phyloP scores from a whole-genome alignment of 1,140 invertebrate species.

The Ephestia elutella region DNA sequence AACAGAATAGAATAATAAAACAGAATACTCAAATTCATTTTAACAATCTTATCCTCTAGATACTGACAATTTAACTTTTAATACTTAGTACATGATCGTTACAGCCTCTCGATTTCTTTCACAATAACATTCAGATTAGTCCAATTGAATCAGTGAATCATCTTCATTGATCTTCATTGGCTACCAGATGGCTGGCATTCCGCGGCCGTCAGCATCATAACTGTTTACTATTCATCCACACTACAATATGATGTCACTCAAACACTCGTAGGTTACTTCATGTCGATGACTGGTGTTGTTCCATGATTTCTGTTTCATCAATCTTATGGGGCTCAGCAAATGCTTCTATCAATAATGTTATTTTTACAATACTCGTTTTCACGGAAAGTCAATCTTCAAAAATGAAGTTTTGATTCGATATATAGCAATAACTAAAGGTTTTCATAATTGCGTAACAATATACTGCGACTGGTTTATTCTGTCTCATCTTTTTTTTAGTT shows the following conservation, averaged over 20 bases:
- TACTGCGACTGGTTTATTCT: not conserved
- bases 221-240: not conserved
- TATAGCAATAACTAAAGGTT: too few relatives aligned
- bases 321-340: too few relatives aligned
- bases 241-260: not conserved
- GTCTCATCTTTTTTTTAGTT: not conserved
- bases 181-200: not conserved
- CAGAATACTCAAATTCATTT: too few relatives aligned
- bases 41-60: too few relatives aligned
- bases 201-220: not conserved
- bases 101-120: not conserved
- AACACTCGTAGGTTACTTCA: not conserved
- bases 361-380: too few relatives aligned
- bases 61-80: too few relatives aligned
- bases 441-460: not conserved
- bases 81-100: not conserved
- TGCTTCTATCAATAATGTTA: too few relatives aligned
- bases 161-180: not conserved
- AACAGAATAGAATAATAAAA: too few relatives aligned
- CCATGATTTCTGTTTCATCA: too few relatives aligned
- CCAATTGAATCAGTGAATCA: not conserved
- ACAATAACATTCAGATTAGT: not conserved
- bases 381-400: not conserved
- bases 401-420: too few relatives aligned
- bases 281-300: not conserved